Conservation (phyloP, 2,888 invertebrate species). For the Lamellibrachia satsuma region DNA sequence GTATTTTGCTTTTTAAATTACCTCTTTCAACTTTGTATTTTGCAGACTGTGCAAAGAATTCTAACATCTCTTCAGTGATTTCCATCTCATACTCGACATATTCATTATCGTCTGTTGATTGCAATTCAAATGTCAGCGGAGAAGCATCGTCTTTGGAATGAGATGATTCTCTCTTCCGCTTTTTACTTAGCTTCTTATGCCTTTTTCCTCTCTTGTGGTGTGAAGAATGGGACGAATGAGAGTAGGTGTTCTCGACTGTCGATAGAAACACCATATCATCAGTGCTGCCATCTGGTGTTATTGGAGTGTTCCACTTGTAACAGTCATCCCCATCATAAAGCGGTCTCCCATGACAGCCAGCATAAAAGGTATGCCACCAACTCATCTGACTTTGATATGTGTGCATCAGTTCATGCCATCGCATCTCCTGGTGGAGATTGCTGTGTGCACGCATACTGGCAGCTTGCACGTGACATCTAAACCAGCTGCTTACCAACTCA, state of each 20-base stretch:
- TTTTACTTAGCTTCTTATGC: not conserved
- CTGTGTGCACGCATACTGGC: not conserved
- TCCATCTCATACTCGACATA: conserved; percentile 67
- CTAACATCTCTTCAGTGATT: conserved; percentile 74
- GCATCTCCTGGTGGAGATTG: not conserved
- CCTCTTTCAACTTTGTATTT: conserved; percentile 69
- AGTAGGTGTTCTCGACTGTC: not conserved
- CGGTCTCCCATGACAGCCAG: not conserved
- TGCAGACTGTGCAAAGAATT: conserved; percentile 73
- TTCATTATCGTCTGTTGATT: not conserved
- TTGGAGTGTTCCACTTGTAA: not conserved
- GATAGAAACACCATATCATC: not conserved
- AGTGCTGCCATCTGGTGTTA: not conserved
- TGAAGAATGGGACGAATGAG: not conserved
- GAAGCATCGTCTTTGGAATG: not conserved
- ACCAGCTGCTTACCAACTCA: not conserved
- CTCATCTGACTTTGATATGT: not conserved
- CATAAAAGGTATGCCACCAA: not conserved
- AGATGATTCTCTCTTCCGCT: not conserved
- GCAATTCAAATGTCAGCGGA: not conserved
- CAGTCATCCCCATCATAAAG: not conserved
- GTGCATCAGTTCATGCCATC: not conserved
- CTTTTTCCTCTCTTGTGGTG: not conserved
- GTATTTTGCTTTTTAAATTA: conserved; percentile 32
- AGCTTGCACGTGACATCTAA: conserved; percentile 13